Evolutionary conservation across 2,113 vertebrate species (phyloP).

Genomic region (Oenanthe oenanthe): DNA sequence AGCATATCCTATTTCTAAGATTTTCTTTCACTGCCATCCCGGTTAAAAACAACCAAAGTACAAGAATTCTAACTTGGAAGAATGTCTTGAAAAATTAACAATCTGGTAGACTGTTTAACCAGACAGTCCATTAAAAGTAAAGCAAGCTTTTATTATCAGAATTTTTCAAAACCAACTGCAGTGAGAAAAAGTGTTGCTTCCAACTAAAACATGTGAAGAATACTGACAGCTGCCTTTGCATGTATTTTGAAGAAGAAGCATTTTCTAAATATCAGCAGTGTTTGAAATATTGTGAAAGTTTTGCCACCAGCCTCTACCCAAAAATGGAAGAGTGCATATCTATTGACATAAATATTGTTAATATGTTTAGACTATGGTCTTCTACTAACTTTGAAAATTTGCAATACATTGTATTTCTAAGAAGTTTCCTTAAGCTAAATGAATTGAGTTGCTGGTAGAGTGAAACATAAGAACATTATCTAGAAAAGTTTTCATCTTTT

Average conservation of each 20-base stretch:
- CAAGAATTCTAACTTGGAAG: not conserved
- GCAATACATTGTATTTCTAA: not conserved
- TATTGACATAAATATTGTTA: not conserved
- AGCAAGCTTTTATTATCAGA: not conserved
- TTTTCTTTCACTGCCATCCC: not conserved
- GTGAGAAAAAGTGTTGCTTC: not conserved
- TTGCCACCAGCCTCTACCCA: not conserved
- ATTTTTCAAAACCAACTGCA: conserved; percentile 22
- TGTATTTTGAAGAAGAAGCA: not conserved
- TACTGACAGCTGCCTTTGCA: not conserved
- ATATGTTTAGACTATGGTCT: not conserved
- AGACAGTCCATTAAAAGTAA: not conserved
- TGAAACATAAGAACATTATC: not conserved
- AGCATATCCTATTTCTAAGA: not conserved
- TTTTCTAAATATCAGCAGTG: not conserved
- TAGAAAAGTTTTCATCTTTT: not conserved
- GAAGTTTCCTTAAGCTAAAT: not conserved
- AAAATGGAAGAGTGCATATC: not conserved
- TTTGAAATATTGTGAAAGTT: conserved; percentile 15
- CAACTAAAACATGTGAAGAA: not conserved
- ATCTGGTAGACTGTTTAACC: not conserved
- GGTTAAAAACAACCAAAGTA: not conserved
- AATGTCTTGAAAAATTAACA: not conserved
- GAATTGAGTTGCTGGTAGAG: not conserved
- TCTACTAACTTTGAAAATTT: not conserved